Evolutionary conservation across 2,888 invertebrate species (phyloP).

Genomic region (Boloria euphrosyne): DNA sequence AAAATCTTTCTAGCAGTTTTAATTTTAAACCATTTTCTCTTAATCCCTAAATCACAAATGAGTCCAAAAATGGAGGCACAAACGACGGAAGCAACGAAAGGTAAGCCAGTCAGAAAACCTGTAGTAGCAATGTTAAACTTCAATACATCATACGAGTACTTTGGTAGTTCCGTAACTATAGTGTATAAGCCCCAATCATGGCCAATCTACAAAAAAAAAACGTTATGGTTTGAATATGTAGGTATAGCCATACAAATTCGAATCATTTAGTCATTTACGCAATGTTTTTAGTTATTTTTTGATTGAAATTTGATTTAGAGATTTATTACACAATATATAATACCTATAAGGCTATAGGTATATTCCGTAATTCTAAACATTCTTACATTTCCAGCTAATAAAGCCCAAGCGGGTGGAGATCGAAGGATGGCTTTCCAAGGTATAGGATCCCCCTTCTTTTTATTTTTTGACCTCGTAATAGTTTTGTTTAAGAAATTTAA

Average conservation of each 20-base stretch:
- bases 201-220: conserved; percentile 61
- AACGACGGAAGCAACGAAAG: conserved; percentile 81
- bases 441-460: conserved; percentile 66
- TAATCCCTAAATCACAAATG: conserved; percentile 67
- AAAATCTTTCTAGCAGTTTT: conserved; percentile 60
- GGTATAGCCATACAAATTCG: too few relatives aligned
- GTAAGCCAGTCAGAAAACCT: conserved; percentile 77
- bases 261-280: too few relatives aligned
- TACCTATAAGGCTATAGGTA: too few relatives aligned
- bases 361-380: too few relatives aligned
- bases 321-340: too few relatives aligned
- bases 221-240: background rate
- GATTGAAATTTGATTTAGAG: too few relatives aligned
- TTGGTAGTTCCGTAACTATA: conserved; percentile 82
- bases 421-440: conserved; percentile 84
- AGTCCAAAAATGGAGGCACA: conserved; percentile 71
- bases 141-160: conserved; percentile 80
- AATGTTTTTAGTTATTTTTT: too few relatives aligned
- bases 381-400: conserved; percentile 81
- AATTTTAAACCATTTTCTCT: conserved; percentile 49
- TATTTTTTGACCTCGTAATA: conserved; percentile 50
- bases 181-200: conserved; percentile 84
- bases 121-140: conserved; percentile 78
- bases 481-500: conserved; percentile 66
- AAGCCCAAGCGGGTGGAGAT: conserved; percentile 83